Evolutionary conservation across 2,797 vertebrate species (phyloP), one percentile per base, ranked within the genome.

Genomic region (Threskiornis aethiopicus): DNA sequence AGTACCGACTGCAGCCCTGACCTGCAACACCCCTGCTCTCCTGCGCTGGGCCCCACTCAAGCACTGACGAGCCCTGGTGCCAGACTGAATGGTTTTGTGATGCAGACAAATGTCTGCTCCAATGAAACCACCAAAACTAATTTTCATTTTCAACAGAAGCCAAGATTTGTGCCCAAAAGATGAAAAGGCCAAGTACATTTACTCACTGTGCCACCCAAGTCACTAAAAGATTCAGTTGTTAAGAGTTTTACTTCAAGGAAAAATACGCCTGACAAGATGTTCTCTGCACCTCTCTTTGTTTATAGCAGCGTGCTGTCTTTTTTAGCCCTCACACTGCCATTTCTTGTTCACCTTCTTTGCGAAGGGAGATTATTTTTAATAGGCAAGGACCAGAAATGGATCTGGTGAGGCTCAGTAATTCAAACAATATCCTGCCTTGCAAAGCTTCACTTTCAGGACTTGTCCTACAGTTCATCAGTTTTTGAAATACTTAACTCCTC

Each of bases 1-100:
- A 90, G 86, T 46, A 96, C 96, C 39, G 70, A 87, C 95, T 96
- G 89, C 90, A 93, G 94, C 94, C 91, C 95, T 96, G 97, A 98
- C 97, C 97, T 95, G 93, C 91, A 91, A 90, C 95, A 97, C 81
- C 95, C 96, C 93, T 89, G 94, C 78, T 94, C 95, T 97, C 96
- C 90, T 93, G 96, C 3, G 2, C 86, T 84, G 96, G 97, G 94
- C 97, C 97, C 93, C 97, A 96, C 96, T 96, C 47, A 21, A 93
- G 97, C 96, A 92, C 83, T 24, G 66, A 91, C 1, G 7, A 94
- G 42, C 35, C 70, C 84, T 47, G 81, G 89, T 97, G 96, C 97
- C 94, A 97, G 96, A 87, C 72, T 35, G 75, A 88, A 95, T 46
- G 72, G 96, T 61, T 91, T 71, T 92, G 92, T 90, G 93, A 92